Base-by-base conservation (phyloP, 2,888 invertebrate species). In the Portevinia maculata region DNA sequence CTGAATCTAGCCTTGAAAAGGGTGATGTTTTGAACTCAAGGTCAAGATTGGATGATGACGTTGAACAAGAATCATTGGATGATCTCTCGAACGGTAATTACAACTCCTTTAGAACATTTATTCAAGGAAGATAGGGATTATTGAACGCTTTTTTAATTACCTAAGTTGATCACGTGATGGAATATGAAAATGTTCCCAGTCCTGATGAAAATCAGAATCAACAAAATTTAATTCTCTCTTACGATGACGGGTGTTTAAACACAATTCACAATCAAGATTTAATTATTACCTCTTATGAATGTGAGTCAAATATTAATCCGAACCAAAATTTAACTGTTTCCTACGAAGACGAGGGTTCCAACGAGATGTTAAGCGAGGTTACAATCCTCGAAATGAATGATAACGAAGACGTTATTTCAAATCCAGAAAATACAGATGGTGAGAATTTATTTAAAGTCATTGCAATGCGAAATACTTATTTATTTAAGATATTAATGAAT, bases 111-210 rank as follows among this genome's bases (percentile, higher is more conserved):
- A 37, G n/a, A n/a, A 37, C 7, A n/a, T 11, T n/a, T 37, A 37
- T 2, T 3, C n/a, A 37, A 37, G n/a, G 37, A 37, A 37, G 37
- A 37, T n/a, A n/a, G 37, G 37, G n/a, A 37, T 37, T 37, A n/a
- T 37, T n/a, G n/a, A 37, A 37, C n/a, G 11, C n/a, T 37, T n/a
- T 37, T 37, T n/a, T n/a, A 37, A 30, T 32, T 30, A 1, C 30
- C 30, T 52, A 52, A 52, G 30, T 28, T 32, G 50, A 52, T 52
- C 13, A 52, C n/a, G 50, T 19, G n/a, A 52, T 52, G 50, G 50
- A 52, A 52, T 3, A 13, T 28, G 50, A 21, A 28, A 52, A 52
- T 52, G n/a, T 52, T 11, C 28, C 21, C 21, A 52, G 1, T 15
- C 19, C 28, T 52, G 50, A 52, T 52, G 28, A 32, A 28, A 30